Base-by-base conservation (phyloP, 2,888 invertebrate species). In the Pachliopta kotzebuea region DNA sequence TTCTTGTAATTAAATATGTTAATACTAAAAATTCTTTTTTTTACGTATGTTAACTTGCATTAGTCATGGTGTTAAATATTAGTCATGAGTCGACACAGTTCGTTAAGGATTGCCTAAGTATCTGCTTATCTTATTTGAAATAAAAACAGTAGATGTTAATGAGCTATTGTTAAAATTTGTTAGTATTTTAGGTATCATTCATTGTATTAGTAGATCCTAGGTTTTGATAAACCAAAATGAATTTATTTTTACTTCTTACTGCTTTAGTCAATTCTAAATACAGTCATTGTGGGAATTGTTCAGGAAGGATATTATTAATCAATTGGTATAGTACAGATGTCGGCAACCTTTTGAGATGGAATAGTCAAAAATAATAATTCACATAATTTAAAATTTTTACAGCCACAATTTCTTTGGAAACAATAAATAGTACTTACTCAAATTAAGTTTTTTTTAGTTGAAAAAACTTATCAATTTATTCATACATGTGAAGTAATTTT, bases 1-100 rank as follows among this genome's bases (percentile, higher is more conserved):
- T 45, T n/a, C 7, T 45, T 49, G 18, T 49, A 1, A 49, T n/a
- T n/a, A n/a, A 49, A 49, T 49, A 49, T 3, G 4, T 20, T 1
- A 49, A 49, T 20, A 49, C 8, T 49, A 20, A 49, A 17, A 20
- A 20, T 20, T 18, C 9, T 49, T 9, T 20, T 9, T 18, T 58
- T 54, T 4, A 54, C 20, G 53, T 49, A 31, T 52, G 20, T 58
- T n/a, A 29, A 23, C 21, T 62, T 20, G 37, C 2, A 23, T 63
- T 54, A 20, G 58, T 54, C 11, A 58, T 20, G 58, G 63, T 29
- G 24, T 29, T 58, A 54, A 54, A 49, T 2, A 57, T 62, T 54
- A 17, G 29, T 17, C 4, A 49, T 57, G 54, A 18, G 11, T 58
- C n/a, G 31, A 58, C 31, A 29, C 45, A 53, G 45, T 58, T 23